Conservation (phyloP, 2,888 invertebrate species). For the Melangyna quadrimaculata region DNA sequence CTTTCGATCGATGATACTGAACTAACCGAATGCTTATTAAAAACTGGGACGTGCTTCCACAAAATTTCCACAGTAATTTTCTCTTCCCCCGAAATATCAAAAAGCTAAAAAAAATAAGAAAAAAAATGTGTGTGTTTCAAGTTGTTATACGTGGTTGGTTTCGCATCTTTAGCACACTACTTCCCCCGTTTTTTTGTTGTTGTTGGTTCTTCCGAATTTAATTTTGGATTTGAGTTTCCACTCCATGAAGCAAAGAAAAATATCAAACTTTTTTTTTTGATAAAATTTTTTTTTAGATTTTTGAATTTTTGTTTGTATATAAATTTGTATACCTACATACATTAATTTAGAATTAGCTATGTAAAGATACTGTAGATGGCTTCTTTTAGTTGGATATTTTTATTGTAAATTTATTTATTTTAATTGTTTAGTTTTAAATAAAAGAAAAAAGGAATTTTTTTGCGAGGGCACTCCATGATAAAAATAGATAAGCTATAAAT, state of each 20-base stretch:
- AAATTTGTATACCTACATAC: not conserved
- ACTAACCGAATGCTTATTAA: constrained; percentile 79
- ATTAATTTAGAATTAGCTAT: not conserved
- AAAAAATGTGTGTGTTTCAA: not conserved
- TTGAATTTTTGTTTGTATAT: not conserved
- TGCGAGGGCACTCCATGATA: constrained; percentile 33
- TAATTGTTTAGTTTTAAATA: not conserved
- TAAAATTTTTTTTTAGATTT: not conserved
- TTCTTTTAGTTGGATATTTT: not conserved
- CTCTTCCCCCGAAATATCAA: constrained; percentile 41
- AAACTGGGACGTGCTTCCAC: constrained; percentile 77
- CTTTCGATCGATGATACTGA: constrained; percentile 74
- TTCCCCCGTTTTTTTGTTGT: not conserved
- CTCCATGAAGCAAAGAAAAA: constrained; percentile 33
- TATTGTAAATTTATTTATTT: not conserved
- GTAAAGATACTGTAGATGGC: not conserved
- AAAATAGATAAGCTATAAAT: constrained; percentile 46
- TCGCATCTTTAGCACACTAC: not conserved
- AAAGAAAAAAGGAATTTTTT: not conserved
- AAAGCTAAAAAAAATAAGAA: not conserved
- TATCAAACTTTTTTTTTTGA: not conserved
- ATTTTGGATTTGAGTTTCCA: constrained; percentile 62
- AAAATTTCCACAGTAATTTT: constrained; percentile 76
- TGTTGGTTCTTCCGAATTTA: constrained; percentile 30
- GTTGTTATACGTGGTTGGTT: constrained; percentile 21